phyloP scores from a whole-genome alignment of 2,113 vertebrate genomes.

The Meriones unguiculatus region DNA sequence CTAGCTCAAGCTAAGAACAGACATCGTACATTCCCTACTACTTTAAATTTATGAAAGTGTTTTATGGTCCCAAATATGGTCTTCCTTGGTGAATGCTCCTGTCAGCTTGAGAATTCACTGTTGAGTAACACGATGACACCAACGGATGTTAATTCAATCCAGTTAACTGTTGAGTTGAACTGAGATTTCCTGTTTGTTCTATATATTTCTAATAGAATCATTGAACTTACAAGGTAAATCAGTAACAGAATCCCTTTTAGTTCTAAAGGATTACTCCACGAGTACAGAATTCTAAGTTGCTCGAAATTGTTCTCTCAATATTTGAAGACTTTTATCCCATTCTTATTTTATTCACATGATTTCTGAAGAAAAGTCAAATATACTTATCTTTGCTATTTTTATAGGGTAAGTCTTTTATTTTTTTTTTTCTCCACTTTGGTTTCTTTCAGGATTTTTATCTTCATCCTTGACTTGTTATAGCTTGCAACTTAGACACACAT shows the following conservation, averaged over 20 bases:
- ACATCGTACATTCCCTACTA: background rate
- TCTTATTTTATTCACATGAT: background rate
- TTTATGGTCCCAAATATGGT: background rate
- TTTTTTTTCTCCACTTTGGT: background rate
- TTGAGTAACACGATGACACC: background rate
- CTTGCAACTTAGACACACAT: background rate
- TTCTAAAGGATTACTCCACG: background rate
- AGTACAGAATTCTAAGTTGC: background rate
- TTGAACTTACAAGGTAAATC: background rate
- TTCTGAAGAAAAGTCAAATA: background rate
- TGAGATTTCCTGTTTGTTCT: background rate
- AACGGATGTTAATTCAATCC: background rate
- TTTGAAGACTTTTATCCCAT: background rate
- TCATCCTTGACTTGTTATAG: background rate
- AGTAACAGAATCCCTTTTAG: background rate
- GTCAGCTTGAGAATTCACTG: background rate
- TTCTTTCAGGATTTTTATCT: background rate
- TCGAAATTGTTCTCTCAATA: background rate
- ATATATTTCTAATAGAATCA: background rate
- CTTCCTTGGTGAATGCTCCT: background rate
- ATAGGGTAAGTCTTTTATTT: background rate
- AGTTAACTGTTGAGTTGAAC: background rate
- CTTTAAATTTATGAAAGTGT: background rate
- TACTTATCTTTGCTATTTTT: background rate
- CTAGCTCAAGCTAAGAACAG: background rate